phyloP scores from a whole-genome alignment of 2,888 invertebrate genomes.

The Cryptocephalus primarius region DNA sequence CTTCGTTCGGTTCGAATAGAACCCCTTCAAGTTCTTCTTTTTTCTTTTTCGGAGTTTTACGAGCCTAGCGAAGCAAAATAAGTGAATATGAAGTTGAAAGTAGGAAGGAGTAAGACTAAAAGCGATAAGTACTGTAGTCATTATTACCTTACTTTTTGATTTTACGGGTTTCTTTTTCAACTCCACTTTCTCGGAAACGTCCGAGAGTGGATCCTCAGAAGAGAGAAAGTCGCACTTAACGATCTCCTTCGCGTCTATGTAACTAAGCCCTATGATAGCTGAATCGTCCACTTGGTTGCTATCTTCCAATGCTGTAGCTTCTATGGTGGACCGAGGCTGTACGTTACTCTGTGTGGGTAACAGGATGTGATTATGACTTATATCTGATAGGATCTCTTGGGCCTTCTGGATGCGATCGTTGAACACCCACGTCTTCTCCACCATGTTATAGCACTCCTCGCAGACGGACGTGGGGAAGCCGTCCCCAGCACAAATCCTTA shows the following conservation, averaged over 20 bases:
- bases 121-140: background rate
- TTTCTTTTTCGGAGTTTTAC: conserved; percentile 12
- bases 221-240: conserved; percentile 9
- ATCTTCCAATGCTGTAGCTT: background rate
- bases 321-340: background rate
- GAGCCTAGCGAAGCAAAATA: conserved; percentile 6
- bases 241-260: conserved; percentile 6
- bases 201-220: conserved; percentile 8
- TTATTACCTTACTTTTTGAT: conserved; percentile 10
- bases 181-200: conserved; percentile 8
- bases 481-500: conserved; percentile 29
- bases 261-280: conserved; percentile 7
- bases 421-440: conserved; percentile 33
- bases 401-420: conserved; percentile 33
- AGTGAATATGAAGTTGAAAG: background rate
- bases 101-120: no score
- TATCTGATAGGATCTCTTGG: conserved; percentile 27
- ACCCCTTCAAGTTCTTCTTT: conserved; percentile 5
- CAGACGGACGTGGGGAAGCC: conserved; percentile 31
- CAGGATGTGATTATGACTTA: conserved; percentile 6
- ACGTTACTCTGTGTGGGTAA: background rate
- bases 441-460: conserved; percentile 29
- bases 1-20: conserved; percentile 25
- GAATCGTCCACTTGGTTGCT: background rate
- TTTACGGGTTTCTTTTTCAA: conserved; percentile 7